phyloP scores from a whole-genome alignment of 2,888 invertebrate species.

The Myopa tessellatipennis region DNA sequence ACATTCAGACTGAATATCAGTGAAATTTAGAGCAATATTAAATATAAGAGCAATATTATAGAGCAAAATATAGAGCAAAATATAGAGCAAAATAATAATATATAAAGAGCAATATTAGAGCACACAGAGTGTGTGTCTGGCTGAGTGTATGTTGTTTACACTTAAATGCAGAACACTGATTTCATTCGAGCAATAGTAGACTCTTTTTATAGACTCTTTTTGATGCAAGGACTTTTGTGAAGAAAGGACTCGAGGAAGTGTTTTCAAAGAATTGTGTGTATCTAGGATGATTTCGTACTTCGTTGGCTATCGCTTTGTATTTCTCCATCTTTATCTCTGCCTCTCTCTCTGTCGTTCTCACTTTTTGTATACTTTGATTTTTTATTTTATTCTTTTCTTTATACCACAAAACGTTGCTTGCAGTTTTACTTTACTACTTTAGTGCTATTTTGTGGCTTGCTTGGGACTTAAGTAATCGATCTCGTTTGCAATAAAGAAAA shows the following conservation, averaged over 20 bases:
- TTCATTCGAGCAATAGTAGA: neutral
- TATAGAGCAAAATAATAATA: too few relatives aligned
- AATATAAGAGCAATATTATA: too few relatives aligned
- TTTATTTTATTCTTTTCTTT: neutral
- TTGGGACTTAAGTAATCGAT: constrained; percentile 28
- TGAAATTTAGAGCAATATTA: too few relatives aligned
- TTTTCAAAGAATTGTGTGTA: too few relatives aligned
- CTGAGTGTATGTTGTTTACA: too few relatives aligned
- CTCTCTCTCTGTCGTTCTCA: neutral
- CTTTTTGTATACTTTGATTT: neutral
- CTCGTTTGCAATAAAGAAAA: constrained; percentile 16
- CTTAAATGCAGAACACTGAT: neutral
- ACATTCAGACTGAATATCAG: too few relatives aligned
- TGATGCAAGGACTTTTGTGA: too few relatives aligned
- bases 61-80: too few relatives aligned
- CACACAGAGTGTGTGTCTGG: too few relatives aligned
- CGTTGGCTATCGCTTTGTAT: neutral
- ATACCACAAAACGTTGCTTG: neutral
- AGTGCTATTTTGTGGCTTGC: neutral
- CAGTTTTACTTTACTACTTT: neutral
- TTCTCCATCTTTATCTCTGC: neutral
- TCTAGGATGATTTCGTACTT: neutral
- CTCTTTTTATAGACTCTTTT: too few relatives aligned
- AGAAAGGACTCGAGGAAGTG: too few relatives aligned
- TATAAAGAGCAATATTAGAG: too few relatives aligned